phyloP scores from a whole-genome alignment of 2,888 invertebrate genomes.

The Neoscelio sp. region DNA sequence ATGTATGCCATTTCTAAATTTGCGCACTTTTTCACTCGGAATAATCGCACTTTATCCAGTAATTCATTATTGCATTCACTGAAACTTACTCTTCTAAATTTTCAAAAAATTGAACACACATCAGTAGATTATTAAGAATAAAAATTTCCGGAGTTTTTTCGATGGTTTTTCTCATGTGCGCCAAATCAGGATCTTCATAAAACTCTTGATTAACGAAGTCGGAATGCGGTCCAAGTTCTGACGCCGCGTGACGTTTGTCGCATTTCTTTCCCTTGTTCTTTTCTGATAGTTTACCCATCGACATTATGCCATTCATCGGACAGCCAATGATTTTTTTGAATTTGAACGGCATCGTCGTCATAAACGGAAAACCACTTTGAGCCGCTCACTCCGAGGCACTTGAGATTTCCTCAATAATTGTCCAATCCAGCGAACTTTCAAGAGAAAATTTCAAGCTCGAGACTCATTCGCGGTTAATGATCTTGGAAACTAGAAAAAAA shows the following conservation, averaged over 20 bases:
- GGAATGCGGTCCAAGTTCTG: no score
- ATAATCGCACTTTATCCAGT: no score
- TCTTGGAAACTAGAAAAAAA: no score
- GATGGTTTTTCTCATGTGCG: constrained; percentile 86
- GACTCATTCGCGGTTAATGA: no score
- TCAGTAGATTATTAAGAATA: constrained; percentile 90
- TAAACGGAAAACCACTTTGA: neutral
- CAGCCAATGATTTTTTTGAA: constrained; percentile 38
- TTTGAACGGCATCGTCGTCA: constrained; percentile 43
- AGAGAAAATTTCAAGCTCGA: neutral
- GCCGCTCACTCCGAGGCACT: constrained; percentile 4
- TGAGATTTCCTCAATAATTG: neutral
- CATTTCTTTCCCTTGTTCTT: constrained; percentile 13
- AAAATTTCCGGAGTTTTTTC: constrained; percentile 87
- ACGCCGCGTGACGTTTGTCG: no score
- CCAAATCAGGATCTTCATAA: constrained; percentile 83
- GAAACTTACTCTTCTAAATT: constrained; percentile 89
- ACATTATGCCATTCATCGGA: constrained; percentile 68
- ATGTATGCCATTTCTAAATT: no score
- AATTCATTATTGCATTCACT: no score
- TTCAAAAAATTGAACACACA: constrained; percentile 91
- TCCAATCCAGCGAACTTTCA: neutral
- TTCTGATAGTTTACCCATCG: constrained; percentile 66
- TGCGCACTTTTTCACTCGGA: no score
- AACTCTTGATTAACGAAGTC: constrained; percentile 8